Base-by-base conservation (phyloP, 1,140 invertebrate species). In the Halotydeus destructor region DNA sequence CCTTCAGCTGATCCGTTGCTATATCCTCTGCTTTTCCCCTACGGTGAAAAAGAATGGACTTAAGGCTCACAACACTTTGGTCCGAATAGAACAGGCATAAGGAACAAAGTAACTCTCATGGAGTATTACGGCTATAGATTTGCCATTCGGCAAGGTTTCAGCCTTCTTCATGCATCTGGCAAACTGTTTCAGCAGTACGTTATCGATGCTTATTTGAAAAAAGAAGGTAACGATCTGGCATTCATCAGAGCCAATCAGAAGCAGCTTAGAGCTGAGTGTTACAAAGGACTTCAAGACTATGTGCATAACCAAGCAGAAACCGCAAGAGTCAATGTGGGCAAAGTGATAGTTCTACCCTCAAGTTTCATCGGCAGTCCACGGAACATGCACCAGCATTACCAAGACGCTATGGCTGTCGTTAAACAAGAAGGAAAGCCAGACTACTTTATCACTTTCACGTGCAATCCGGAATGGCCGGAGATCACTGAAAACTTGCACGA, bases 391-490 rank as follows among this genome's bases (percentile, higher is more conserved):
- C 26, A 48, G 23, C 46, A 50, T 9, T 41, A 25, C 21, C 50
- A 61, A 39, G 57, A 59, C 48, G 45, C 49, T 8, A 57, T 62
- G 56, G 41, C 48, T 12, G 42, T 45, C 28, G 57, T 61, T 8
- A 16, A 41, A 9, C 21, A 41, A 34, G 60, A 44, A 46, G 62
- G 60, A 8, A 48, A 48, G 23, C 60, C 62, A 16, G 54, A 55
- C 41, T 38, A 63, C 1, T 66, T 66, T 41, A 54, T 64, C n/a
- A 66, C 63, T 6, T 50, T 64, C 24, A 66, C 63, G 24, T 58
- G 49, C 47, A 70, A 62, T 58, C 61, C 51, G 48, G 60, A 49
- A 37, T 71, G 66, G 66, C 22, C 23, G 1, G 59, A 68, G 38
- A 65, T 67, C 26, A 22, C n/a, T 32, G 34, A 51, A 38, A 39